A percentile compares a stretch with the other conserved stretches of the same genome.
Evolutionary conservation across 2,888 invertebrate genomes (phyloP).

Genomic region (Troglohyphantes excavatus): DNA sequence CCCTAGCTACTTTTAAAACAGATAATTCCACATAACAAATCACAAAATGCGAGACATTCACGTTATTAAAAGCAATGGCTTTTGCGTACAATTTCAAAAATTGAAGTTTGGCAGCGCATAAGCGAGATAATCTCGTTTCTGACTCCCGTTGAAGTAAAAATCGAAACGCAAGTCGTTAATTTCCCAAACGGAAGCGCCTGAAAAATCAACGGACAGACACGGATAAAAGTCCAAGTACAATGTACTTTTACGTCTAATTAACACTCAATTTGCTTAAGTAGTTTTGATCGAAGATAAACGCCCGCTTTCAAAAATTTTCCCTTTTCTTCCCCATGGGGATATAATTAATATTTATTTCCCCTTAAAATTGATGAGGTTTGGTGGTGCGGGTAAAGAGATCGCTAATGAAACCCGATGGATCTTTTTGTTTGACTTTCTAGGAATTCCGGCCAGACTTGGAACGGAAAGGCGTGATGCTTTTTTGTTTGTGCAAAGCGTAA

Average conservation of each 20-base stretch:
- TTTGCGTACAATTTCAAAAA: too few species aligned
- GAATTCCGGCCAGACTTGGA: neutral
- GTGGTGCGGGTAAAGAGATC: neutral
- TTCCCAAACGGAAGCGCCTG: neutral
- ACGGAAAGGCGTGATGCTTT: neutral
- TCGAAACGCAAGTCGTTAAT: neutral
- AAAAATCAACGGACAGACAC: neutral
- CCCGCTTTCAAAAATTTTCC: conserved; percentile 12
- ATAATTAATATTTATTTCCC: conserved; percentile 40
- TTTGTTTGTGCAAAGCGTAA: neutral
- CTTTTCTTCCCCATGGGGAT: neutral
- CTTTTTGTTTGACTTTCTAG: neutral
- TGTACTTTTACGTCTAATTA: conserved; percentile 11
- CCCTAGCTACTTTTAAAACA: too few species aligned
- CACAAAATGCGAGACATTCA: too few species aligned
- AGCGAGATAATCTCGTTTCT: too few species aligned
- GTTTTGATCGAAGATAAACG: conserved; percentile 25
- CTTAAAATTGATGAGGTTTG: conserved; percentile 18
- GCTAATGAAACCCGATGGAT: neutral
- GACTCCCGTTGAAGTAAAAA: neutral
- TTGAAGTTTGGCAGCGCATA: too few species aligned
- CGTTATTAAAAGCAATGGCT: too few species aligned
- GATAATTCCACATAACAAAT: too few species aligned
- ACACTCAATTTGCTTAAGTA: conserved; percentile 43
- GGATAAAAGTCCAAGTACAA: neutral